A percentile compares a stretch with the other conserved stretches of the same genome.
Evolutionary conservation across 2,113 vertebrate species (phyloP).

Genomic region (Lepus americanus): DNA sequence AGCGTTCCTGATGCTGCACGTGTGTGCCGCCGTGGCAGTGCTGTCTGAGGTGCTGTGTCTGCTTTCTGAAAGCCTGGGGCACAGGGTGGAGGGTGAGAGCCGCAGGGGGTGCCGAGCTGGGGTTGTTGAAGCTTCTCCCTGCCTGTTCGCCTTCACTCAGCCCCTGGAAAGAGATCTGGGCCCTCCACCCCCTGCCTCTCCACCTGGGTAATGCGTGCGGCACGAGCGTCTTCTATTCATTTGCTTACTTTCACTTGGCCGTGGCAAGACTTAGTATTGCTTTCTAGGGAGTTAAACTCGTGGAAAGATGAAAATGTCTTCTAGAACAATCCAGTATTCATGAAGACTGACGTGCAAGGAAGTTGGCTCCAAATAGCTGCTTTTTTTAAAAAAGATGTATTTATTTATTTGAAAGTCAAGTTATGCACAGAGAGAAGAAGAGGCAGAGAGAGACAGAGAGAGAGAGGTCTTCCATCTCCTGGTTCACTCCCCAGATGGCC

Average conservation of each 20-base stretch:
- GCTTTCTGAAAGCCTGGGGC: background rate
- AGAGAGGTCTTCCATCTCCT: too few relatives aligned
- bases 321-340: background rate
- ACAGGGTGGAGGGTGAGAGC: accelerated
- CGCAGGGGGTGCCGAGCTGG: accelerated
- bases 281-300: background rate
- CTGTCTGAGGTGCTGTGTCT: too few relatives aligned
- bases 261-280: background rate
- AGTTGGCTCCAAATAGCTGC: background rate
- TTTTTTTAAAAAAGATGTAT: too few relatives aligned
- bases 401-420: too few relatives aligned
- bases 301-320: accelerated
- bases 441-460: too few relatives aligned
- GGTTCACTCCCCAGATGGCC: too few relatives aligned
- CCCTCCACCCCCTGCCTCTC: accelerated
- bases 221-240: accelerated
- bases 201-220: accelerated
- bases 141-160: background rate
- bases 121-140: accelerated
- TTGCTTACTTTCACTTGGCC: background rate
- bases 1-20: background rate
- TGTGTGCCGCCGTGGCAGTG: too few relatives aligned
- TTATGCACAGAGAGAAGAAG: too few relatives aligned
- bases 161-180: accelerated
- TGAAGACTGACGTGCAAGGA: background rate